Evolutionary conservation across 2,113 vertebrate genomes (phyloP), one percentile per base, ranked within the genome.

Genomic region (Sterna hirundo): DNA sequence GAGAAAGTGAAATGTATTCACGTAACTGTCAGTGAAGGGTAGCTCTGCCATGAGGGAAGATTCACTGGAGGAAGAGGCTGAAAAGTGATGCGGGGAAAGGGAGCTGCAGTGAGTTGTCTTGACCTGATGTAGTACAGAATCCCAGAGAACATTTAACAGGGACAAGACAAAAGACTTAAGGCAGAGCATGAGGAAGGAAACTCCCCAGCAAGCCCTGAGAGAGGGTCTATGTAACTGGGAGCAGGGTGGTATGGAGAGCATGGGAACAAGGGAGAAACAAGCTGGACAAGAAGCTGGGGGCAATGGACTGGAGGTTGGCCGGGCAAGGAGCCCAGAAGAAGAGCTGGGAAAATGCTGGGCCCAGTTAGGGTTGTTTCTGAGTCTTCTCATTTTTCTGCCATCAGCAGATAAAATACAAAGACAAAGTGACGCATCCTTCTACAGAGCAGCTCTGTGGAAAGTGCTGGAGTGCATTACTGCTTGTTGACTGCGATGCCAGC

Each of bases 241-340:
- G 16, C 19, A 26, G 32, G 1, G 0, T 8, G 4, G 9, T 2
- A 23, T 40, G 27, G 26, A 79, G 23, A 38, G 25, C 25, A 26
- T 11, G 42, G 55, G 25, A 62, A 36, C 22, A 42, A 51, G 26
- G 21, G 19, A 62, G 14, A 26, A 88, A 77, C 11, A 23, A 51
- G 16, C 15, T 64, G 36, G 38, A 60, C 23, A 27, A 14, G 7
- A 49, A 58, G 12, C 3, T 64, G 40, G 17, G 30, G 52, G 9
- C 66, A 80, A 16, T 32, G 70, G 40, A 25, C 71, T 66, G 27
- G 13, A 72, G 46, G 21, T 2, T 69, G 55, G 7, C 19, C 0
- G 0, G 38, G 17, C 42, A 64, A 82, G 47, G 15, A 16, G 18
- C 26, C 13, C 36, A 52, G 55, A 49, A 19, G 38, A 83, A 66